Base-by-base conservation (phyloP, 1,140 invertebrate genomes). In the Bathynomus jamesi region DNA sequence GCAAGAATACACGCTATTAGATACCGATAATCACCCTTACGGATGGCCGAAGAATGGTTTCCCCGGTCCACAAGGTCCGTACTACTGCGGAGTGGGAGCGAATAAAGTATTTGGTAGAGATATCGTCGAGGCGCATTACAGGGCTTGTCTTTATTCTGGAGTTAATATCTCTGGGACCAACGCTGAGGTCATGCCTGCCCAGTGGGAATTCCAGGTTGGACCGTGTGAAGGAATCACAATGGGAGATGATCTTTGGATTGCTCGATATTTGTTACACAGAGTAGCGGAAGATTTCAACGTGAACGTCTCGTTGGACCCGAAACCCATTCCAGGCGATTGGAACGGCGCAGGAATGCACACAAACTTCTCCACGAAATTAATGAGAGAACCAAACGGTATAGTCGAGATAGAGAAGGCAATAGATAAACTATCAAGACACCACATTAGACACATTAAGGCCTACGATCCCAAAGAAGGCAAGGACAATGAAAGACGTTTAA, bases 21-120 rank as follows among this genome's bases (percentile, higher is more conserved):
- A 96, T 80, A 87, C 90, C 70, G 94, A 97, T 80, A 85, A 89
- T 27, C 88, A 94, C 80, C 95, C 95, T 3, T 90, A 95, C 79
- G 95, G 95, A 8, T 98, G 95, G 95, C 95, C 95, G 0, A 94
- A 93, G 78, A 91, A 92, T 80, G 95, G 95, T 30, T 97, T 90
- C 82, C 94, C 94, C 0, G 91, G 91, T 65, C 93, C 94, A n/a
- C 87, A 89, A 79, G 94, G 94, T 3, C 95, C 95, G 0, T 96
- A 96, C 82, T 97, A 96, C 81, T 99, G 96, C 79, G 96, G 93
- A 53, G 95, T 96, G 8, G 96, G 96, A 3, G 93, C 95, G 8
- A 89, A 96, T 80, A 94, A 92, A 80, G 94, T 96, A 0, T 93
- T 92, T 74, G 96, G 93, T 0, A 86, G 96, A 29, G 95, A 98